Evolutionary conservation across 2,113 vertebrate genomes (phyloP).

Genomic region (Chaetura pelagica): DNA sequence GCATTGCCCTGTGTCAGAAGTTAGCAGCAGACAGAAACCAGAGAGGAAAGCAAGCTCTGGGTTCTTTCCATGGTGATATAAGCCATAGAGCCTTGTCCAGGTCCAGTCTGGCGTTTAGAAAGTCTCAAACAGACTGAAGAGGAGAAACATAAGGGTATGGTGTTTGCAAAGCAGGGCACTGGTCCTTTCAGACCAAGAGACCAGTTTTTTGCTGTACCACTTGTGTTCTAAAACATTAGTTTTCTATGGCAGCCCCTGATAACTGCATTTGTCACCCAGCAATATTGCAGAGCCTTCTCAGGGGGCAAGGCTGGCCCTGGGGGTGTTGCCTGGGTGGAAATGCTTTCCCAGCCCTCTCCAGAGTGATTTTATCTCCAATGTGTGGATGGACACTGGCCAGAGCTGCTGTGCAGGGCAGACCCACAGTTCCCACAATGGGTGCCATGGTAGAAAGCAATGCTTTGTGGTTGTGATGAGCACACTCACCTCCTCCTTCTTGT

Average conservation of each 20-base stretch:
- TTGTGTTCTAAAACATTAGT: neutral
- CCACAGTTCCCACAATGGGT: accelerated
- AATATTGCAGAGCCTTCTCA: neutral
- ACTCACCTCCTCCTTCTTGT: neutral
- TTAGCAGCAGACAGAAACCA: neutral
- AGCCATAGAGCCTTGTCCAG: neutral
- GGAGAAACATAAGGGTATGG: neutral
- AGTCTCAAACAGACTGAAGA: accelerated
- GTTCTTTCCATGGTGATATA: neutral
- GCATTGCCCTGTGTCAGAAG: neutral
- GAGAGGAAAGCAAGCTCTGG: neutral
- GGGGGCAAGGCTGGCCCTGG: neutral
- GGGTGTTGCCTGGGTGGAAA: neutral
- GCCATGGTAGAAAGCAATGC: neutral
- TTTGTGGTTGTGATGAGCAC: neutral
- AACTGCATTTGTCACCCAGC: neutral
- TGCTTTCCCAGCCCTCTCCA: neutral
- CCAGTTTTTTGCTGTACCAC: neutral
- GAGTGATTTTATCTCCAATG: neutral
- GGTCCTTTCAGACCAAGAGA: neutral
- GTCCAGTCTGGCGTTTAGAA: neutral
- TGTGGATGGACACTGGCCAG: accelerated
- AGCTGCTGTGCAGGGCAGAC: neutral
- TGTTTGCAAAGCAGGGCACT: neutral
- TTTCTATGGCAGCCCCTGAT: accelerated